A percentile compares a stretch with the other conserved stretches of the same genome.
Evolutionary conservation across 2,113 vertebrate species (phyloP).

Genomic region (Gorsachius goisagi): DNA sequence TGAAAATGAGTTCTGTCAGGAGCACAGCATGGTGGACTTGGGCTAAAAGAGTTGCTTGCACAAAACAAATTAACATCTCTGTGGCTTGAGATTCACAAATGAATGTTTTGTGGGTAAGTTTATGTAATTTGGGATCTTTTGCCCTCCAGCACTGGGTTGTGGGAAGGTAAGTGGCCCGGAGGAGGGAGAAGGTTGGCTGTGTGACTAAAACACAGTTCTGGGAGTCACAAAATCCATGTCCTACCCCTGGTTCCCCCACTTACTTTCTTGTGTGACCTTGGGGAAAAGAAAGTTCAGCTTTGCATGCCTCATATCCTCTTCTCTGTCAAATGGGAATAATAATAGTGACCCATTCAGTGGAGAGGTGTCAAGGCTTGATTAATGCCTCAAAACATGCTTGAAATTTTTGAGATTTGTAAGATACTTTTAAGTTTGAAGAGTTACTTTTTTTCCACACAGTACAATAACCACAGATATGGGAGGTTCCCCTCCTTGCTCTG

Average conservation of each 20-base stretch:
- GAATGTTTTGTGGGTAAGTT: neutral
- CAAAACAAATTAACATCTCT: neutral
- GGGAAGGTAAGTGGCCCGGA: neutral
- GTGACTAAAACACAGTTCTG: neutral
- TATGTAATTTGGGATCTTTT: neutral
- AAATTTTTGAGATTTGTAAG: neutral
- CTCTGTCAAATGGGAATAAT: neutral
- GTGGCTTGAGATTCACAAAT: neutral
- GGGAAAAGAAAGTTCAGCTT: neutral
- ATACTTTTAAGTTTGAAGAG: neutral
- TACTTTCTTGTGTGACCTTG: neutral
- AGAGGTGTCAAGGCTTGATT: neutral
- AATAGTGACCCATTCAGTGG: neutral
- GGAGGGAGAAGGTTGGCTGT: neutral
- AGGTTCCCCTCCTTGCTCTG: neutral
- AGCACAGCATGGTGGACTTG: neutral
- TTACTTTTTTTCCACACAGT: neutral
- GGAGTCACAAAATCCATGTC: neutral
- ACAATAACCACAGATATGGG: neutral
- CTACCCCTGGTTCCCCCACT: neutral
- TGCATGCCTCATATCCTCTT: neutral
- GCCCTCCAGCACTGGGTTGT: neutral
- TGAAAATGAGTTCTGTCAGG: neutral
- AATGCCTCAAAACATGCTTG: neutral
- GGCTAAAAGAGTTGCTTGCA: neutral